phyloP scores from a whole-genome alignment of 2,797 vertebrate genomes.

The Rhincodon typus region DNA sequence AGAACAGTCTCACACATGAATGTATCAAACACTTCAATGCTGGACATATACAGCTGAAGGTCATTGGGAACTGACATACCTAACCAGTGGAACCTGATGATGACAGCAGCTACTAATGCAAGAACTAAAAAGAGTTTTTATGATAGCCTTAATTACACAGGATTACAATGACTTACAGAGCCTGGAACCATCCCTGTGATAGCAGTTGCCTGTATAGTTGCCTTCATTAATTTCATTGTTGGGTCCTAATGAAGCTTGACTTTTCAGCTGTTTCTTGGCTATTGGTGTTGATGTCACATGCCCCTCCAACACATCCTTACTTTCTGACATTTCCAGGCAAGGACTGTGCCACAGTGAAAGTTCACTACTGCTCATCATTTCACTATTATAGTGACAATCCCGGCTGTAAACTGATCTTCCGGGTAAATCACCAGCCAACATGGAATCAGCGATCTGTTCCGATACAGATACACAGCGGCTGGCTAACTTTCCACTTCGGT shows the following conservation, averaged over 20 bases:
- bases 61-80: not conserved
- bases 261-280: conserved; percentile 45
- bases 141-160: not conserved
- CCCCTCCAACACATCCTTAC: conserved; percentile 39
- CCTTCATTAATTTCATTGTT: conserved; percentile 65
- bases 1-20: not conserved
- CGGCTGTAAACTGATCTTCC: conserved; percentile 38
- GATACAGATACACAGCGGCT: too few relatives aligned
- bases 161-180: conserved; percentile 59
- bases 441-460: not conserved
- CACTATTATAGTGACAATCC: not conserved
- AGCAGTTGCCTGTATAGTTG: conserved; percentile 64
- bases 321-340: conserved; percentile 38
- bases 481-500: conserved; percentile 9
- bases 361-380: not conserved
- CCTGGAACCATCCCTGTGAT: conserved; percentile 75
- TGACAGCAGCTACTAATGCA: not conserved
- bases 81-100: not conserved
- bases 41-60: not conserved
- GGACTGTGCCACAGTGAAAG: not conserved
- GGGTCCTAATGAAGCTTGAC: conserved; percentile 33
- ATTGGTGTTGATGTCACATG: conserved; percentile 79
- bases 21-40: not conserved
- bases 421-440: not conserved
- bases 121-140: not conserved